Conservation (phyloP, 1,140 invertebrate genomes). For the Cecropterus lyciades region DNA sequence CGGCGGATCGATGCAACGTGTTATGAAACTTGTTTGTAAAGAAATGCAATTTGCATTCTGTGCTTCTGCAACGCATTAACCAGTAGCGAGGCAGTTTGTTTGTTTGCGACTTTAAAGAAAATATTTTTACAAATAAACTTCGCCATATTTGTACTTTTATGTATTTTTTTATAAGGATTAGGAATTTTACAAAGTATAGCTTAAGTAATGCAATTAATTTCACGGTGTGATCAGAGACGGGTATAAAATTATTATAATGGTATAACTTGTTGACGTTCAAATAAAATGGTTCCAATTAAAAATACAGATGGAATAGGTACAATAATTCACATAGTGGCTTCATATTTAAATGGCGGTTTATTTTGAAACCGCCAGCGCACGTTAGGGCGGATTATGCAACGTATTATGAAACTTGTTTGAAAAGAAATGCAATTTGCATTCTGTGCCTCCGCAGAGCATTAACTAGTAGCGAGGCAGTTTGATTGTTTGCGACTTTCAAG, state of each 20-base stretch:
- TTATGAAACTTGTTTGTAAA: conserved; percentile 16
- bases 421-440: conserved; percentile 21
- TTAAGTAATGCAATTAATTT: too few species aligned
- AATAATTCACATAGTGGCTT: not conserved
- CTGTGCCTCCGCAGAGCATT: conserved; percentile 1
- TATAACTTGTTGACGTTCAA: too few species aligned
- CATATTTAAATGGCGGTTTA: too few species aligned
- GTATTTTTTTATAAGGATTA: too few species aligned
- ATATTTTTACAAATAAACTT: too few species aligned
- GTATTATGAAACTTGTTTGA: conserved; percentile 15
- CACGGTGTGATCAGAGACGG: too few species aligned
- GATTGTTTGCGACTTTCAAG: conserved; percentile 4
- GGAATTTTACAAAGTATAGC: too few species aligned
- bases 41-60: conserved; percentile 18
- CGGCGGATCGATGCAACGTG: conserved; percentile 14
- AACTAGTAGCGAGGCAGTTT: conserved; percentile 14
- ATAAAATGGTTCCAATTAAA: too few species aligned
- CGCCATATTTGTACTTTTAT: too few species aligned
- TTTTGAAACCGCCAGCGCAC: too few species aligned
- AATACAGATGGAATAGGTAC: not conserved
- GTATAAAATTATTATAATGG: too few species aligned
- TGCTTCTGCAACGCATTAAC: conserved; percentile 6
- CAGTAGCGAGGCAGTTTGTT: conserved; percentile 12
- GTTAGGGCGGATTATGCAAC: conserved; percentile 15
- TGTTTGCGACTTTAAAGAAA: not conserved